These are phyloP conservation scores for Pao palembangensis DNA, from an alignment of 2,113 vertebrate genomes.

Conservation along the genomic window DNA sequence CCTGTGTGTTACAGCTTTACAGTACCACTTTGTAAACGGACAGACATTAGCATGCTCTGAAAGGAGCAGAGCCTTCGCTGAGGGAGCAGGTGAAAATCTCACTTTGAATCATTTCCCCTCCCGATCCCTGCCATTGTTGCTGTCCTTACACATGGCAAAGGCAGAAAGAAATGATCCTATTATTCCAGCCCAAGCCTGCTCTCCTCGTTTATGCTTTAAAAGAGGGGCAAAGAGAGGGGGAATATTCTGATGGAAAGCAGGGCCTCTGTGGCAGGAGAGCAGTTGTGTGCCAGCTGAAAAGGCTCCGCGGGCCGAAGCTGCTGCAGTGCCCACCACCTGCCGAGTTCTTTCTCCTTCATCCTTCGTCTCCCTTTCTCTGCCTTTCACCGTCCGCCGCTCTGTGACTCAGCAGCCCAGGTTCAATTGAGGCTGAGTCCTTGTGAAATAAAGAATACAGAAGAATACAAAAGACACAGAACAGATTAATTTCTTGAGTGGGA, in stretches of 20 bases:
- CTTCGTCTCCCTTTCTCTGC: constrained; percentile 59
- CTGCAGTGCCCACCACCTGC: constrained; percentile 75
- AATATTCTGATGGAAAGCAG: constrained; percentile 77
- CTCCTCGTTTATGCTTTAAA: constrained; percentile 72
- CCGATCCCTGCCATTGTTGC: constrained; percentile 68
- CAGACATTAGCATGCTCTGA: constrained; percentile 74
- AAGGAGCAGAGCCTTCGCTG: constrained; percentile 60
- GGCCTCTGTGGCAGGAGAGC: constrained; percentile 70
- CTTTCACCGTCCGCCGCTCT: constrained; percentile 57
- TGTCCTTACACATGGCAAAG: constrained; percentile 70
- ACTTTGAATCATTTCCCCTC: constrained; percentile 76
- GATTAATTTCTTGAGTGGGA: constrained; percentile 60
- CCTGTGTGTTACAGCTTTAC: constrained; percentile 58
- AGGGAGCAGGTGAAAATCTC: constrained; percentile 76
- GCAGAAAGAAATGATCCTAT: constrained; percentile 74
- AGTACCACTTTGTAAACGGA: constrained; percentile 68
- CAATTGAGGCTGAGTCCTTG: constrained; percentile 57
- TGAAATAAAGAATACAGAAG: constrained; percentile 48
- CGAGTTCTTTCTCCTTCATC: constrained; percentile 67
- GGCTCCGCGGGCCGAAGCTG: constrained; percentile 63
- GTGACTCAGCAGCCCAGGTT: constrained; percentile 68
- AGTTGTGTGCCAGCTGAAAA: constrained; percentile 76
- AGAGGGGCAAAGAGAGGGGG: constrained; percentile 63
- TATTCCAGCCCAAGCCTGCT: constrained; percentile 72
- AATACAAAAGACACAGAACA: constrained; percentile 54